Evolutionary conservation across 2,888 invertebrate genomes (phyloP).

Genomic region (Nebria brevicollis): DNA sequence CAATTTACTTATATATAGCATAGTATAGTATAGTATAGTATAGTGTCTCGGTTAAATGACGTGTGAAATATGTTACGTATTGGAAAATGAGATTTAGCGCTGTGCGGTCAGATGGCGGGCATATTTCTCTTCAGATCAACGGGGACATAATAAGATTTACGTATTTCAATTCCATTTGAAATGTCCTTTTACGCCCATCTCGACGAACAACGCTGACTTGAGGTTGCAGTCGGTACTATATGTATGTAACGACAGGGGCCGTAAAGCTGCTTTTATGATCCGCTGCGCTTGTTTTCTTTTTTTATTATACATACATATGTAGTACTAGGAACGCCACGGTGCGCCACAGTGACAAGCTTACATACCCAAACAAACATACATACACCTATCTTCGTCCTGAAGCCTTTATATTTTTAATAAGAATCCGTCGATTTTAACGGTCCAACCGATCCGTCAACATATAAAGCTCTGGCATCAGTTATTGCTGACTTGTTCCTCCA

Average conservation of each 20-base stretch:
- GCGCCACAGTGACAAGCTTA: not conserved
- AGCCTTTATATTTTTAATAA: constrained; percentile 41
- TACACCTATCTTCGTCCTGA: not conserved
- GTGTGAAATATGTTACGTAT: not conserved
- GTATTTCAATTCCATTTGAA: constrained; percentile 44
- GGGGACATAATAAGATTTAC: constrained; percentile 43
- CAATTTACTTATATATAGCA: not conserved
- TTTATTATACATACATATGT: constrained; percentile 26
- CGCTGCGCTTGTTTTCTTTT: constrained; percentile 38
- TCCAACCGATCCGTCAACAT: constrained; percentile 17
- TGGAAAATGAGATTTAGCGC: not conserved
- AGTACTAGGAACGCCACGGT: constrained; percentile 13
- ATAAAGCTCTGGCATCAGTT: not conserved
- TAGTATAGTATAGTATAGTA: not conserved
- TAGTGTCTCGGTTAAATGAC: not conserved
- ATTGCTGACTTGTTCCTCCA: constrained; percentile 14
- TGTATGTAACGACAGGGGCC: constrained; percentile 37
- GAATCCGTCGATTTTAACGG: constrained; percentile 32
- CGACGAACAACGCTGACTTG: not conserved
- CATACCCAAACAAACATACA: not conserved
- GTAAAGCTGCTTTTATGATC: constrained; percentile 41
- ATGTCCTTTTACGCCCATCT: constrained; percentile 42
- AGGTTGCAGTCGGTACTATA: constrained; percentile 7
- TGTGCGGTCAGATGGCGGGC: constrained; percentile 33
- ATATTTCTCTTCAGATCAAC: constrained; percentile 34